These are phyloP conservation scores for Condylura cristata DNA, from an alignment of 2,113 vertebrate species.

Conservation along the genomic window DNA sequence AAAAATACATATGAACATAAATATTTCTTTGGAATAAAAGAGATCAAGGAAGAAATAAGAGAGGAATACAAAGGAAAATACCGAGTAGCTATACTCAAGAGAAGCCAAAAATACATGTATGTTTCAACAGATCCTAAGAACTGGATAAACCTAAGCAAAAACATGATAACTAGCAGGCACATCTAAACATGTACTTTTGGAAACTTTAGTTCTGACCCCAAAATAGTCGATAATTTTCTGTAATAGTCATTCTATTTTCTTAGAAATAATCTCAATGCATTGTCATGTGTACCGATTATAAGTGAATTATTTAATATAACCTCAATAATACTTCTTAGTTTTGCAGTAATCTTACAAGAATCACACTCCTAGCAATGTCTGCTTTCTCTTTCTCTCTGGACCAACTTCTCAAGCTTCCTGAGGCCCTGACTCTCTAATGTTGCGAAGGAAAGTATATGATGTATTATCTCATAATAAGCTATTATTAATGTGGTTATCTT, in stretches of 20 bases:
- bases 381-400: not conserved
- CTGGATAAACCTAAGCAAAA: not conserved
- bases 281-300: not conserved
- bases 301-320: not conserved
- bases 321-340: not conserved
- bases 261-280: not conserved
- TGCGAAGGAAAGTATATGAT: not conserved
- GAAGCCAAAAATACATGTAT: not conserved
- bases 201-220: not conserved
- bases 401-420: not conserved
- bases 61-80: not conserved
- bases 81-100: not conserved
- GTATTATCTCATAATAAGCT: not conserved
- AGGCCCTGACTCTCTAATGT: not conserved
- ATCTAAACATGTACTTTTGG: not conserved
- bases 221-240: not conserved
- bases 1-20: not conserved
- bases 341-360: not conserved
- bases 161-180: not conserved
- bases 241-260: not conserved
- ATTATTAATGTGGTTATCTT: not conserved
- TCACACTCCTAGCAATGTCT: not conserved
- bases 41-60: not conserved
- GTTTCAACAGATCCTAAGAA: not conserved
- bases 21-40: conserved; percentile 6